Base-by-base conservation (phyloP, 2,797 vertebrate species). In the Argentina silus region DNA sequence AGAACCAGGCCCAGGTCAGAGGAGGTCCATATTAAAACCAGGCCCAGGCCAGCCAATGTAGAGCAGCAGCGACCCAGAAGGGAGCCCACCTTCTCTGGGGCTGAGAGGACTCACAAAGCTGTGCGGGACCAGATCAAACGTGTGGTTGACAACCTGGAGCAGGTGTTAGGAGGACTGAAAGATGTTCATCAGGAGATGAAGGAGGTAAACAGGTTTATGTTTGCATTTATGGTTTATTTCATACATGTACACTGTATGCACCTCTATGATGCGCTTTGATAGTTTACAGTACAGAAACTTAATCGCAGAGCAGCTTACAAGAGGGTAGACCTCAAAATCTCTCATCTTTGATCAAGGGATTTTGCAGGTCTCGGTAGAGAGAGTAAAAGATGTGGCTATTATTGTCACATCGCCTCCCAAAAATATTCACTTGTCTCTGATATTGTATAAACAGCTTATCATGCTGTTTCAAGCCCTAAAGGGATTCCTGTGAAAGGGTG, bases 111-210 rank as follows among this genome's bases (percentile, higher is more conserved):
- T 44, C 78, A 86, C 79, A 53, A 92, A 84, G 85, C 85, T 50
- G 90, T 95, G n/a, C 90, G 87, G 68, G 88, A 91, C 77, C 93
- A 94, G 85, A 94, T 95, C 59, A 86, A 86, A 82, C 85, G 91
- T 17, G 93, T 95, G 67, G 85, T 95, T 75, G 82, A 85, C 75
- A 92, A 93, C 81, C 88, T 95, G 72, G 93, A 95, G 83, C 89
- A 91, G 61, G 93, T 95, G 66, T 86, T 95, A 1, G 85, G 69
- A 6, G 90, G 92, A 1, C 84, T 95, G 83, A 93, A 91, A 82
- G 91, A 93, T 10, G 90, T 94, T 23, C 93, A 94, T 17, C 89
- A 92, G 83, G 94, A 95, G 87, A 95, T 95, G 92, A 94, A 90
- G 81, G 93, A 95, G 93, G 94, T 95, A 92, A 90, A 56, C 1